phyloP scores from a whole-genome alignment of 1,140 invertebrate genomes.

The Drosophila navojoa region DNA sequence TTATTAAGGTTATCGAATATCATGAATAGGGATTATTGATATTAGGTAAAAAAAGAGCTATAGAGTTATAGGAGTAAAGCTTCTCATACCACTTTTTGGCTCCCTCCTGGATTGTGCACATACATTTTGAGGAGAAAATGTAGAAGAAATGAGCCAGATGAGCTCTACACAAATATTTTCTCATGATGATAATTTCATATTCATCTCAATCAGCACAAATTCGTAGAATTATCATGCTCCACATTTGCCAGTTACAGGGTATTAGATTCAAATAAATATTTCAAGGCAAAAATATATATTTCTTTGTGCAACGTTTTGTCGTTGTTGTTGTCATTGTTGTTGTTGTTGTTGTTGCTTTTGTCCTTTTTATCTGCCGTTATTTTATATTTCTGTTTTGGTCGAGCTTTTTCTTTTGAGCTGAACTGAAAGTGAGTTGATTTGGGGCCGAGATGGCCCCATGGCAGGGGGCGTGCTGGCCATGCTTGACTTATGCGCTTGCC shows the following conservation, averaged over 20 bases:
- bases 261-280: constrained; percentile 68
- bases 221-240: neutral
- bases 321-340: constrained; percentile 20
- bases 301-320: constrained; percentile 29
- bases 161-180: neutral
- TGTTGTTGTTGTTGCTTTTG: constrained; percentile 24
- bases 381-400: constrained; percentile 20
- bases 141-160: too few species aligned
- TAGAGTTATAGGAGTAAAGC: too few species aligned
- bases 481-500: constrained; percentile 26
- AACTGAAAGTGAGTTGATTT: constrained; percentile 62
- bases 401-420: constrained; percentile 36
- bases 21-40: too few species aligned
- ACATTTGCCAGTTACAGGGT: neutral
- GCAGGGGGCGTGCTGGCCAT: neutral
- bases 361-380: constrained; percentile 18
- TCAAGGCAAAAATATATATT: constrained; percentile 53
- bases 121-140: too few species aligned
- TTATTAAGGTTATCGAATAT: too few species aligned
- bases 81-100: too few species aligned
- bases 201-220: too few species aligned
- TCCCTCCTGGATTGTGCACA: too few species aligned
- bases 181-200: neutral
- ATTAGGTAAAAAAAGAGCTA: too few species aligned
- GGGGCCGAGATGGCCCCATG: neutral